Base-by-base conservation (phyloP, 2,888 invertebrate species). In the Sinodicranocentrus sp. region DNA sequence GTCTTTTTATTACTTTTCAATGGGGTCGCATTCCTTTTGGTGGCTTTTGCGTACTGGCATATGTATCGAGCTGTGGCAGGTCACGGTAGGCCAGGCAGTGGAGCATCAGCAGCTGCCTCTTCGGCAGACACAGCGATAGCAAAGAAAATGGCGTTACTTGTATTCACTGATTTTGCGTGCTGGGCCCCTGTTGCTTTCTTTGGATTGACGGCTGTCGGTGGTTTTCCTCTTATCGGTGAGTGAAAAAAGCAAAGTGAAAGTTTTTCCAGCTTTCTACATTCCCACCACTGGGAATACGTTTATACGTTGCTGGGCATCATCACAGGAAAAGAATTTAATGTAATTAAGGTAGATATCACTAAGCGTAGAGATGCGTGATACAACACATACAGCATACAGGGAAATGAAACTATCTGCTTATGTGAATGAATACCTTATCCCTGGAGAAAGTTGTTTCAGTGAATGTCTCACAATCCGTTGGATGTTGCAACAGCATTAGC, bases 101-200 rank as follows among this genome's bases (percentile, higher is more conserved):
- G 85, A 76, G 80, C 87, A 3, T 76, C 88, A 8, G 84, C 87
- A 26, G 88, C 88, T 15, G 91, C 91, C 26, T 91, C 94, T 89
- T 91, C 95, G 88, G 91, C 91, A 57, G 94, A 94, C 91, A 91
- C 94, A 90, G 93, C 95, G 0, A 94, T 97, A 23, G 97, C 97
- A 33, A 96, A 96, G 90, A 95, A 96, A 90, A 97, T 97, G 96
- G 95, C 96, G 0, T 91, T 97, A n/a, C 92, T 98, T 44, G 95
- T 96, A 68, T 95, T 96, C 87, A 96, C 96, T 0, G 95, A 97
- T 91, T 94, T 97, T 89, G 93, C 94, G 0, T 95, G 95, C 89
- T 95, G 95, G 93, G 95, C 97, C 10, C 97, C 97, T 0, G 96
- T 97, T 8, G 95, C 96, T 0, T 96, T 97, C 90, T 96, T 97